Evolutionary conservation across 2,888 invertebrate species (phyloP).

Genomic region (Clanis bilineata): DNA sequence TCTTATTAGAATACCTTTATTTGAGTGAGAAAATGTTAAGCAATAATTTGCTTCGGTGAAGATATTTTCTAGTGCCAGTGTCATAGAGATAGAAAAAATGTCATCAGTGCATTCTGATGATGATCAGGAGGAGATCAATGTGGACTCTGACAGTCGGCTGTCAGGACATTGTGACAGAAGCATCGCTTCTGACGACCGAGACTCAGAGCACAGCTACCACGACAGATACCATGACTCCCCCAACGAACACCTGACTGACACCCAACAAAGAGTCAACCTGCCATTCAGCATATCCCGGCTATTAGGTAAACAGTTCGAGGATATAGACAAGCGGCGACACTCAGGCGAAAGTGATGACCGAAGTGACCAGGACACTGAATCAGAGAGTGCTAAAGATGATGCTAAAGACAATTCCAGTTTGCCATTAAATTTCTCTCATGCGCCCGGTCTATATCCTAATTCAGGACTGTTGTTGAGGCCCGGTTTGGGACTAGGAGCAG

Average conservation of each 20-base stretch:
- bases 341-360: conserved; percentile 77
- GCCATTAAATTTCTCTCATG: conserved; percentile 69
- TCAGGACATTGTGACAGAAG: conserved; percentile 79
- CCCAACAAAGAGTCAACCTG: conserved; percentile 81
- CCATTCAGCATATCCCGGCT: conserved; percentile 92
- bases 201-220: conserved; percentile 81
- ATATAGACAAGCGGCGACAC: conserved; percentile 79
- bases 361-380: conserved; percentile 77
- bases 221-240: conserved; percentile 75
- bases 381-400: conserved; percentile 75
- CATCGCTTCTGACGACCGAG: conserved; percentile 79
- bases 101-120: conserved; percentile 83
- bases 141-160: conserved; percentile 84
- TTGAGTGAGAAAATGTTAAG: conserved; percentile 22
- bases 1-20: background rate
- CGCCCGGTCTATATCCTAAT: conserved; percentile 67
- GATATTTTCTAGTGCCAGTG: conserved; percentile 53
- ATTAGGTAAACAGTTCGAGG: conserved; percentile 88
- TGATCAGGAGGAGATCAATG: conserved; percentile 86
- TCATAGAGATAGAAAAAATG: conserved; percentile 50
- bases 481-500: conserved; percentile 72
- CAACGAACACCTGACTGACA: conserved; percentile 75
- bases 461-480: conserved; percentile 69
- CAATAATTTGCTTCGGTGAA: conserved; percentile 29
- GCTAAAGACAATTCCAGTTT: conserved; percentile 60